phyloP scores from a whole-genome alignment of 2,797 vertebrate species.

The Rhinatrema bivittatum region DNA sequence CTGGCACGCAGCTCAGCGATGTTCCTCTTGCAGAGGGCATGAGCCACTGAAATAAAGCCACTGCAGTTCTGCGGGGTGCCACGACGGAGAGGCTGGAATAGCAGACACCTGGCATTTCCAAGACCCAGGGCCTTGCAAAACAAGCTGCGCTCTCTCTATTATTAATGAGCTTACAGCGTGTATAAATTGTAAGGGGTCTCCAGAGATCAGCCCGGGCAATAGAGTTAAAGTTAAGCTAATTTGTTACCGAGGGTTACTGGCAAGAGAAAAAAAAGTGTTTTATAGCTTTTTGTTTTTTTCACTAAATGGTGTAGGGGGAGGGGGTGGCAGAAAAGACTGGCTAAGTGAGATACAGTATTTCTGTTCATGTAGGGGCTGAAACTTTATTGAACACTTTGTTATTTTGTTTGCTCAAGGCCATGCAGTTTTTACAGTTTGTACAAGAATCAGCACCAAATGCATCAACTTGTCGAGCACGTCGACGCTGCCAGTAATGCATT shows the following conservation, averaged over 20 bases:
- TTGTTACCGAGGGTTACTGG: conserved; percentile 26
- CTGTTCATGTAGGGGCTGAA: too few relatives aligned
- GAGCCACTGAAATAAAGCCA: background rate
- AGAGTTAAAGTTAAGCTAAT: conserved; percentile 30
- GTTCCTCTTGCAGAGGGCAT: too few relatives aligned
- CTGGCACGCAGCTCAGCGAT: too few relatives aligned
- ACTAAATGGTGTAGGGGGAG: too few relatives aligned
- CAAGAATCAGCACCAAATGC: too few relatives aligned
- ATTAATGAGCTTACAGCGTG: conserved; percentile 30
- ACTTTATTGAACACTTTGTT: too few relatives aligned
- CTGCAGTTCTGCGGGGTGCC: too few relatives aligned
- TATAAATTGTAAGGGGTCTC: conserved; percentile 20
- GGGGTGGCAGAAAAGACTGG: background rate
- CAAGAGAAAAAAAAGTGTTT: conserved; percentile 12
- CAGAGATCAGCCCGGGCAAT: conserved; percentile 28
- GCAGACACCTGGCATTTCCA: conserved; percentile 6
- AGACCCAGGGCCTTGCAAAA: background rate
- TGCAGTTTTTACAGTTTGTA: too few relatives aligned
- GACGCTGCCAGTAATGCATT: too few relatives aligned
- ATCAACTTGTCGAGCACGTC: too few relatives aligned
- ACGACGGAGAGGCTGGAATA: conserved; percentile 9
- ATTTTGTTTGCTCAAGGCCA: too few relatives aligned
- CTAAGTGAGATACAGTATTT: too few relatives aligned
- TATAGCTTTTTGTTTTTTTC: conserved; percentile 9
- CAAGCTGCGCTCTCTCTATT: conserved; percentile 27